Evolutionary conservation across 1,140 invertebrate species (phyloP).

Genomic region (Panulirus ornatus): DNA sequence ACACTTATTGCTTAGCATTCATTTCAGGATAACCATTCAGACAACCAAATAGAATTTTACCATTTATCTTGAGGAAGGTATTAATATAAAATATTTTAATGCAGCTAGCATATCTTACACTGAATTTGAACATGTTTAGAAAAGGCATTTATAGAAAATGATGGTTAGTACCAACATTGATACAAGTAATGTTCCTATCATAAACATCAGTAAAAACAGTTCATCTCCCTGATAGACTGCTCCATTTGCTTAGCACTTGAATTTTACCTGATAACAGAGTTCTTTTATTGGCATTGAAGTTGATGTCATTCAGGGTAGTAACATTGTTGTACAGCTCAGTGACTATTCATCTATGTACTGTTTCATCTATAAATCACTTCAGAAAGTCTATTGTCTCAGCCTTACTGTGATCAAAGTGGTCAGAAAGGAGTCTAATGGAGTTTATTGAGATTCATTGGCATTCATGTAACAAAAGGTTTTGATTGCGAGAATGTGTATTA

Average conservation of each 20-base stretch:
- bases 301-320: background rate
- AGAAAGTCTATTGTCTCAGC: background rate
- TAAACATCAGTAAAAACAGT: no score
- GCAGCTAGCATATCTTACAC: no score
- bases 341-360: background rate
- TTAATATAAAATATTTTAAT: no score
- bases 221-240: no score
- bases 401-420: background rate
- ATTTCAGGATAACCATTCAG: no score
- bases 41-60: no score
- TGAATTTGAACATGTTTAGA: constrained; percentile 1
- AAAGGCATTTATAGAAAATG: background rate
- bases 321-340: background rate
- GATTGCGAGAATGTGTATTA: background rate
- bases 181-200: no score
- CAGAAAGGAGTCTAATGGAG: background rate
- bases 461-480: constrained; percentile 1
- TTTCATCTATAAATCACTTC: background rate
- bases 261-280: no score
- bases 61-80: no score
- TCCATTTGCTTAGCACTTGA: no score
- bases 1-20: no score
- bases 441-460: background rate
- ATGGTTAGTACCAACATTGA: no score
- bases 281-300: background rate